Conservation (phyloP, 2,888 invertebrate species). For the Abscondita cerata region DNA sequence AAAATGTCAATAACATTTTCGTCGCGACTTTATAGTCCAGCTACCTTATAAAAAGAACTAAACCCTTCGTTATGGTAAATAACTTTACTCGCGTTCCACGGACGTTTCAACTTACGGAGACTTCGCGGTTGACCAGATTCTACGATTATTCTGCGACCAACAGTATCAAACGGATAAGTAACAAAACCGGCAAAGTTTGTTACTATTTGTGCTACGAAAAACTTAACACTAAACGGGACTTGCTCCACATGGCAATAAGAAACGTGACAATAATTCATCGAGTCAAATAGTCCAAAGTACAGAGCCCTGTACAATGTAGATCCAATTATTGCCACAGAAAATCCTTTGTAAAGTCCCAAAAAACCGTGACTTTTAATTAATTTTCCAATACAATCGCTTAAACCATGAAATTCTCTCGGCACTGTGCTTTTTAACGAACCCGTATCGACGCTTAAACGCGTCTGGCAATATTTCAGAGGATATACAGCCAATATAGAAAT, state of each 20-base stretch:
- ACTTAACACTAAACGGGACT: neutral
- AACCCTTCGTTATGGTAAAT: slow-evolving; percentile 26
- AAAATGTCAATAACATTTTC: too few relatives aligned
- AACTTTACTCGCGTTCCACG: slow-evolving; percentile 8
- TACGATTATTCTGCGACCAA: slow-evolving; percentile 31
- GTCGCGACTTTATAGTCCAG: too few relatives aligned
- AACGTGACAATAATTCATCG: slow-evolving; percentile 18
- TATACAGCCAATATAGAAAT: slow-evolving; percentile 25
- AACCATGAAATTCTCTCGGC: slow-evolving; percentile 32
- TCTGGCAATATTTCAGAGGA: slow-evolving; percentile 40
- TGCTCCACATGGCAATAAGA: neutral
- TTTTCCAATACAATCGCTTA: slow-evolving; percentile 22
- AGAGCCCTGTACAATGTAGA: slow-evolving; percentile 30
- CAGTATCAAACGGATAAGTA: slow-evolving; percentile 37
- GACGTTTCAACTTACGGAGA: slow-evolving; percentile 13
- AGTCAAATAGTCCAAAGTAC: slow-evolving; percentile 36
- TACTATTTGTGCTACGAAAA: slow-evolving; percentile 1
- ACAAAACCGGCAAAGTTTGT: slow-evolving; percentile 20
- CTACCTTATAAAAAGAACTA: slow-evolving; percentile 32
- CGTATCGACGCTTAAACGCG: slow-evolving; percentile 35
- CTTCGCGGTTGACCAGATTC: slow-evolving; percentile 27
- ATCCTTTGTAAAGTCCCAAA: slow-evolving; percentile 32
- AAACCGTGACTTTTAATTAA: slow-evolving; percentile 26
- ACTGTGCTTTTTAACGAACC: slow-evolving; percentile 17
- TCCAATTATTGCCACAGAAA: slow-evolving; percentile 20